A percentile compares a stretch with the other conserved stretches of the same genome.
These are phyloP conservation scores for Drosophila auraria DNA, from an alignment of 1,140 invertebrate genomes.

Conservation along the genomic window DNA sequence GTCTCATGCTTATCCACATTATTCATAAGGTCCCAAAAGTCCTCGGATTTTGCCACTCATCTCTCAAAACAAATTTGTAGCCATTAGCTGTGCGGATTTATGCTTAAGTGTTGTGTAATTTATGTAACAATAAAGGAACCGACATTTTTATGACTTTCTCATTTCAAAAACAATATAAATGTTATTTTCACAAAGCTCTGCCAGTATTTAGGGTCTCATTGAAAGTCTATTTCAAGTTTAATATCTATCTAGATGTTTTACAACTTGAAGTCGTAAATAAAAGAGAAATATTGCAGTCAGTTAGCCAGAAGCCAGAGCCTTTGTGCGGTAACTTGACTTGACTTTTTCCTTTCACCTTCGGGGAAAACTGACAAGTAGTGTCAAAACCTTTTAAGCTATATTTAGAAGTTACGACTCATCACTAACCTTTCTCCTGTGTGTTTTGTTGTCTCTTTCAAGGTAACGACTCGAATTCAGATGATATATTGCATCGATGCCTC, in stretches of 20 bases:
- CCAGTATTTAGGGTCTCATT: background rate
- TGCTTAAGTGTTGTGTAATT: slow-evolving; percentile 8
- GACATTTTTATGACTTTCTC: slow-evolving; percentile 7
- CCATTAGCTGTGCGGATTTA: slow-evolving; percentile 6
- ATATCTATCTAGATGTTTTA: slow-evolving; percentile 2
- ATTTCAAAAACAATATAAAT: slow-evolving; percentile 8
- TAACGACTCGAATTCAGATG: slow-evolving; percentile 54
- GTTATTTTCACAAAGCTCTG: background rate
- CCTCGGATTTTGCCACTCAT: background rate
- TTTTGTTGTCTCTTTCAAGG: slow-evolving; percentile 45
- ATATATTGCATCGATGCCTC: slow-evolving; percentile 53
- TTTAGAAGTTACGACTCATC: slow-evolving; percentile 30
- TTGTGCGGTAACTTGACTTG: background rate
- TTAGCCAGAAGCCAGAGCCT: background rate
- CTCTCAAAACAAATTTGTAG: slow-evolving; percentile 15
- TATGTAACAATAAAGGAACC: slow-evolving; percentile 8
- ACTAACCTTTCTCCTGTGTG: slow-evolving; percentile 24
- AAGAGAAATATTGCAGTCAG: background rate
- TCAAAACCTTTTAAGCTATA: slow-evolving; percentile 15
- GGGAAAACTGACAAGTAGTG: slow-evolving; percentile 15
- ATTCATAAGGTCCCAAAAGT: slow-evolving; percentile 3
- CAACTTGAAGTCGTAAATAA: background rate
- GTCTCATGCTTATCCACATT: slow-evolving; percentile 3
- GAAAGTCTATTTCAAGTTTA: slow-evolving; percentile 7
- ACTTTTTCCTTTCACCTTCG: background rate